These are phyloP conservation scores for Drosophila demipolita DNA, from an alignment of 2,888 invertebrate genomes.

Conservation along the genomic window DNA sequence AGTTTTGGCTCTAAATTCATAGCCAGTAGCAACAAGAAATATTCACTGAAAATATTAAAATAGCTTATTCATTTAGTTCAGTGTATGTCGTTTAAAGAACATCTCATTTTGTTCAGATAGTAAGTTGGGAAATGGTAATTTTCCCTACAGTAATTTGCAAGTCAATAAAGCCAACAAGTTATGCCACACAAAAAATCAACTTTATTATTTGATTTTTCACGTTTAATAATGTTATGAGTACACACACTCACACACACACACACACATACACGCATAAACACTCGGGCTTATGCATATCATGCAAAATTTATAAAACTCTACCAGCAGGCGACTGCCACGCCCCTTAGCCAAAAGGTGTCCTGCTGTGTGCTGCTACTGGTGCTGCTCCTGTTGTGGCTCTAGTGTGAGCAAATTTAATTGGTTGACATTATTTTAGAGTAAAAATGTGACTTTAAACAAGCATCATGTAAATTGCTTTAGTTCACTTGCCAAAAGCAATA, in stretches of 20 bases:
- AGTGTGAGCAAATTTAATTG: conserved; percentile 51
- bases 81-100: background rate
- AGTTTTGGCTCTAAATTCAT: background rate
- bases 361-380: background rate
- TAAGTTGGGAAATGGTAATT: background rate
- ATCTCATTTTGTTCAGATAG: background rate
- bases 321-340: conserved; percentile 42
- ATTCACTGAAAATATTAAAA: background rate
- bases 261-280: conserved; percentile 10
- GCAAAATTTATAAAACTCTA: conserved; percentile 46
- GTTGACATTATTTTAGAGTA: conserved; percentile 57
- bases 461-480: conserved; percentile 55
- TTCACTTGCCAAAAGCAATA: conserved; percentile 13
- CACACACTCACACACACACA: background rate
- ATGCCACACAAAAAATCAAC: conserved; percentile 14
- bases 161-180: background rate
- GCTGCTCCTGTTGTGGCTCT: background rate
- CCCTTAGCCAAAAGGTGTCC: conserved; percentile 7
- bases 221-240: conserved; percentile 37
- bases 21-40: background rate
- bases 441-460: conserved; percentile 52
- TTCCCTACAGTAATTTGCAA: conserved; percentile 1
- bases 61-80: background rate
- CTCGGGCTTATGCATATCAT: conserved; percentile 41
- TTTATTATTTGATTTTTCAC: conserved; percentile 11